These are phyloP conservation scores for Capitulum mitella DNA, from an alignment of 2,888 invertebrate species.

Conservation along the genomic window DNA sequence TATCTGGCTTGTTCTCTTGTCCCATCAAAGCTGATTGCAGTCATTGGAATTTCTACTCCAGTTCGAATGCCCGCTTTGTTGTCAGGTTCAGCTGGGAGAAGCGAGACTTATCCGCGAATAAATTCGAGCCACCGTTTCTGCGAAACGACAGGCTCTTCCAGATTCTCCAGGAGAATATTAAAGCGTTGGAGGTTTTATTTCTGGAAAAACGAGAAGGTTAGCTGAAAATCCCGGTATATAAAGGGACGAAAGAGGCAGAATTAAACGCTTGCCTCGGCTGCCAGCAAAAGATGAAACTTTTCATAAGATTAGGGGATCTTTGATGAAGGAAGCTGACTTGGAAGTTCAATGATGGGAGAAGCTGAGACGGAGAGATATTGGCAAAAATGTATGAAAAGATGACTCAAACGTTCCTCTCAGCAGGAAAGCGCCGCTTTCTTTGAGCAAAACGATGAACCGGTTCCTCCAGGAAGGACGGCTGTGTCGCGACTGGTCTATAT, in stretches of 20 bases:
- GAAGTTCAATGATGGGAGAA: not conserved
- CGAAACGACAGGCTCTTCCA: not conserved
- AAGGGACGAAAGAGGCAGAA: slow-evolving; percentile 2
- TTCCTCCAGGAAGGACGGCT: too few species aligned
- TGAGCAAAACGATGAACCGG: too few species aligned
- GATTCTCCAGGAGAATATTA: slow-evolving; percentile 1
- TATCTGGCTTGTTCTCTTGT: too few species aligned
- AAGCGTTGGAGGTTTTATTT: slow-evolving; percentile 3
- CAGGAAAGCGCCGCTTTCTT: too few species aligned
- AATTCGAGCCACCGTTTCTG: not conserved
- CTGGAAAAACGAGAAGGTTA: not conserved
- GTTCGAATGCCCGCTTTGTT: not conserved
- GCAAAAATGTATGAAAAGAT: not conserved
- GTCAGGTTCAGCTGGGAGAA: not conserved
- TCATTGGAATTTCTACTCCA: too few species aligned
- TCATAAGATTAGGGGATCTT: slow-evolving; percentile 18
- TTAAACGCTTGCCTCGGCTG: not conserved
- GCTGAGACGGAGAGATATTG: not conserved
- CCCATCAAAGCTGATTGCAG: too few species aligned
- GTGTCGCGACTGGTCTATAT: too few species aligned
- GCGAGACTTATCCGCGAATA: not conserved
- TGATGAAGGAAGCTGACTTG: slow-evolving; percentile 7
- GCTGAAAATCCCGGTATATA: slow-evolving; percentile 14
- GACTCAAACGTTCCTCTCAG: not conserved
- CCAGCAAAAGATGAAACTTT: slow-evolving; percentile 14